phyloP scores from a whole-genome alignment of 2,888 invertebrate genomes.

The Orthosia cruda region DNA sequence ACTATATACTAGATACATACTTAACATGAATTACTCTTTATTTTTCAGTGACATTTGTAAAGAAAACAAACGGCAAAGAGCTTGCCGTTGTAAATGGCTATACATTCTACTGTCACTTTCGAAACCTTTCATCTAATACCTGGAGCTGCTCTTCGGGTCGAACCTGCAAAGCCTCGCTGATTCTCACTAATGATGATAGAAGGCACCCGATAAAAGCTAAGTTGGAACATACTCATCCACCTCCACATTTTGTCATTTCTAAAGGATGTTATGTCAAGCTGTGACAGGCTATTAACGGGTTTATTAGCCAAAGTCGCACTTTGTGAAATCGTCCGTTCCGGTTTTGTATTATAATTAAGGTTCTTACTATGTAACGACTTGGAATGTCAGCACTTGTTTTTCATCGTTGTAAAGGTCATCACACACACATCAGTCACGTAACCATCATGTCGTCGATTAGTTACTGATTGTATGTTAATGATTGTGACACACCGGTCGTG shows the following conservation, averaged over 20 bases:
- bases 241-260: constrained; percentile 17
- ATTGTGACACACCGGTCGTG: too few relatives aligned
- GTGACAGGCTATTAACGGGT: too few relatives aligned
- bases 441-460: too few relatives aligned
- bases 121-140: constrained; percentile 38
- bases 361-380: too few relatives aligned
- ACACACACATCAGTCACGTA: too few relatives aligned
- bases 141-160: constrained; percentile 73
- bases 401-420: too few relatives aligned
- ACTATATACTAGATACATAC: too few relatives aligned
- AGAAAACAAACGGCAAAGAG: constrained; percentile 64
- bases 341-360: too few relatives aligned
- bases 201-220: constrained; percentile 19
- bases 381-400: too few relatives aligned
- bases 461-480: too few relatives aligned
- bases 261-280: constrained; percentile 16
- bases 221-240: constrained; percentile 17
- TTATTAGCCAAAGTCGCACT: too few relatives aligned
- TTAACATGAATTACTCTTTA: background rate
- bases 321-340: too few relatives aligned
- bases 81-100: constrained; percentile 70
- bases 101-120: constrained; percentile 68
- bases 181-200: constrained; percentile 30
- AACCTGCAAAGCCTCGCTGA: constrained; percentile 67
- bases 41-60: constrained; percentile 53